phyloP scores from a whole-genome alignment of 2,888 invertebrate genomes.

The Drosophila neoperkinsi region DNA sequence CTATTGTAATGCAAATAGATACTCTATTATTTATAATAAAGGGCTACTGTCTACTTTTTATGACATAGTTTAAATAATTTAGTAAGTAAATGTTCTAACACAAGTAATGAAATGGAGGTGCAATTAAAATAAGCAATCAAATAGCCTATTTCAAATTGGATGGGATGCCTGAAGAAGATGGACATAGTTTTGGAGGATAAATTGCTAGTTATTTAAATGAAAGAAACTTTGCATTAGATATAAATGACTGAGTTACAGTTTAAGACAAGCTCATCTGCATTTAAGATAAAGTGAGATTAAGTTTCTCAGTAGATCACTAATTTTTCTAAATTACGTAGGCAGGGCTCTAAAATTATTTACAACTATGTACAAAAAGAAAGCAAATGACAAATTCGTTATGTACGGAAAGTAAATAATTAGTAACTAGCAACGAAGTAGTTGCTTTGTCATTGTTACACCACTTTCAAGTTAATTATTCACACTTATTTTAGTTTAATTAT shows the following conservation, averaged over 20 bases:
- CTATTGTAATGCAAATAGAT: conserved; percentile 1
- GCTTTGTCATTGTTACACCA: not conserved
- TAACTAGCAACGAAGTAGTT: not conserved
- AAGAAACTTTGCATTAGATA: not conserved
- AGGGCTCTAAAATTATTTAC: not conserved
- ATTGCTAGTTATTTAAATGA: not conserved
- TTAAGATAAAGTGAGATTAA: not conserved
- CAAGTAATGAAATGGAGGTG: not conserved
- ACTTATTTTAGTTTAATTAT: not conserved
- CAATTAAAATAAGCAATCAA: conserved; percentile 15
- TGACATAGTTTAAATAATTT: not conserved
- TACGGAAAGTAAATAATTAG: not conserved
- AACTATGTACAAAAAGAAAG: conserved; percentile 11
- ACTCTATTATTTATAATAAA: conserved; percentile 2
- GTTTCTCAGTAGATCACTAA: not conserved
- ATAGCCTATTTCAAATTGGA: conserved; percentile 4
- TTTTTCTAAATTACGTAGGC: not conserved
- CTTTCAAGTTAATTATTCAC: not conserved
- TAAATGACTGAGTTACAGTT: not conserved
- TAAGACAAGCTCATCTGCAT: not conserved
- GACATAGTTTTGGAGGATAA: conserved; percentile 8
- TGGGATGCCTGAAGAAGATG: conserved; percentile 11
- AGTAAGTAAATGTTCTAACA: not conserved
- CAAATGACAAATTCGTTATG: not conserved
- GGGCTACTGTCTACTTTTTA: conserved; percentile 17